These are phyloP conservation scores for Smittia sp. DNA, from an alignment of 2,888 invertebrate species.

Conservation along the genomic window DNA sequence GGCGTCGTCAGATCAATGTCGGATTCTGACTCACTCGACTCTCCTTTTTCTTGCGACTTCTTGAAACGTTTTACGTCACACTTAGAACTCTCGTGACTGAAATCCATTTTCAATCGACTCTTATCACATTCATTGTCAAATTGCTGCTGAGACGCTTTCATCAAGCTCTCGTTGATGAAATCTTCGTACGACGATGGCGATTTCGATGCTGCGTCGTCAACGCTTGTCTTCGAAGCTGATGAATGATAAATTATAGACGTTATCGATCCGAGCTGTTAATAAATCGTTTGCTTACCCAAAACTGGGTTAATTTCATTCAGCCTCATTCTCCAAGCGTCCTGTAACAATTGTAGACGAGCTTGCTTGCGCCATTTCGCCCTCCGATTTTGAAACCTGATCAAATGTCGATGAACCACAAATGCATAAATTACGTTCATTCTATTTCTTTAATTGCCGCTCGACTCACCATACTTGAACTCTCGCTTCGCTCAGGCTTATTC, in stretches of 20 bases:
- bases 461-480: slow-evolving; percentile 72
- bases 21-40: slow-evolving; percentile 26
- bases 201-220: background rate
- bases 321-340: slow-evolving; percentile 89
- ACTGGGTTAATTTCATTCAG: slow-evolving; percentile 55
- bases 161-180: slow-evolving; percentile 17
- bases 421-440: background rate
- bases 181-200: slow-evolving; percentile 28
- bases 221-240: slow-evolving; percentile 14
- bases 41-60: background rate
- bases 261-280: too few relatives aligned
- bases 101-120: background rate
- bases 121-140: background rate
- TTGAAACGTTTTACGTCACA: slow-evolving; percentile 9
- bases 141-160: slow-evolving; percentile 14
- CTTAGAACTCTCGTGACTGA: background rate
- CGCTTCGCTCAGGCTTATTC: slow-evolving; percentile 89
- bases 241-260: background rate
- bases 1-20: slow-evolving; percentile 30
- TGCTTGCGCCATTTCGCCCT: slow-evolving; percentile 90
- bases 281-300: background rate
- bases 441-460: background rate
- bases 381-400: slow-evolving; percentile 50
- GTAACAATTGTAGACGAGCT: slow-evolving; percentile 77
- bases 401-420: background rate